These are phyloP conservation scores for Pagrus major DNA, from an alignment of 2,113 vertebrate genomes.

Conservation along the genomic window DNA sequence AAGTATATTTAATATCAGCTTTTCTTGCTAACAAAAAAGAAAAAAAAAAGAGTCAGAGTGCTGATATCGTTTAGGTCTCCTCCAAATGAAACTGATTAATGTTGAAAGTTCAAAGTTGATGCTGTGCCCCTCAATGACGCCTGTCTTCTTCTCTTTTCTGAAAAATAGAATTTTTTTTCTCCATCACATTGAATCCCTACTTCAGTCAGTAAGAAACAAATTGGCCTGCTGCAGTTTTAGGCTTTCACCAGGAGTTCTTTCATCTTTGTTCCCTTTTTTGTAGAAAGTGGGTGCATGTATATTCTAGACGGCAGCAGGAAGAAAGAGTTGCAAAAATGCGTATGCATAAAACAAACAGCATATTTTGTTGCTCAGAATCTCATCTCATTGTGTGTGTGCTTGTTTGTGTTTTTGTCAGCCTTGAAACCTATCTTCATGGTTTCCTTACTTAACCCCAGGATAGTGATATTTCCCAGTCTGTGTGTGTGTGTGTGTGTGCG, in stretches of 20 bases:
- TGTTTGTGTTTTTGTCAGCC: background rate
- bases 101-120: background rate
- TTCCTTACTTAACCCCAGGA: background rate
- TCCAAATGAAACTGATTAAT: background rate
- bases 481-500: background rate
- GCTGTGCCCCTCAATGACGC: background rate
- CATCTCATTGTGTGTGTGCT: background rate
- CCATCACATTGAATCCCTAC: background rate
- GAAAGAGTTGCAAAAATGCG: conserved; percentile 1
- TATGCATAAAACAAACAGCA: conserved; percentile 3
- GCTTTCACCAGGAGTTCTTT: conserved; percentile 13
- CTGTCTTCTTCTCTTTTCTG: background rate
- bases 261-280: conserved; percentile 28
- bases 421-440: background rate
- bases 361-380: background rate
- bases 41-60: background rate
- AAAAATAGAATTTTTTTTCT: background rate
- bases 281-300: background rate
- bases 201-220: conserved; percentile 22
- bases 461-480: background rate
- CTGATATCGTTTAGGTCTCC: background rate
- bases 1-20: background rate
- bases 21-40: too few species aligned
- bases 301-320: background rate
- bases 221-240: conserved; percentile 1